phyloP scores from a whole-genome alignment of 2,113 vertebrate genomes.

The Xenopus borealis region DNA sequence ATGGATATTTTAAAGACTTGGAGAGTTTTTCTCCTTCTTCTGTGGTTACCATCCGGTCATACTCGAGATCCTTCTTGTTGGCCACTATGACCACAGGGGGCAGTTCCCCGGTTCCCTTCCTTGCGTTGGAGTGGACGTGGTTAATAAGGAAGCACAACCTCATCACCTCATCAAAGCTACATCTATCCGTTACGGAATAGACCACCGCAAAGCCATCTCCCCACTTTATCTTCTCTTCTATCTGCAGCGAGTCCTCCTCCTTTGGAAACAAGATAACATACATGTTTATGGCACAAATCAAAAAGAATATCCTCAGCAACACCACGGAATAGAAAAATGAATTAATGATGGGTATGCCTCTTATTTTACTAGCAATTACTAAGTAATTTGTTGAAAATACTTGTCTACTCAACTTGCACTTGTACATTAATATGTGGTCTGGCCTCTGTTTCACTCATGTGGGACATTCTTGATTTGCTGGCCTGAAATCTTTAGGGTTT shows the following conservation, averaged over 20 bases:
- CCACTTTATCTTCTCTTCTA: slow-evolving; percentile 81
- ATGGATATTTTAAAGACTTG: slow-evolving; percentile 65
- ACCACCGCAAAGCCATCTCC: slow-evolving; percentile 70
- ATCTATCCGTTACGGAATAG: slow-evolving; percentile 73
- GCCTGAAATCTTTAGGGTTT: no score
- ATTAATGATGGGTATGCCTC: no score
- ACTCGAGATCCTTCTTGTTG: slow-evolving; percentile 76
- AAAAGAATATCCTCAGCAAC: no score
- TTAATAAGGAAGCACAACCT: slow-evolving; percentile 72
- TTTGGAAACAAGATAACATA: slow-evolving; percentile 25
- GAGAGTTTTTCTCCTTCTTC: slow-evolving; percentile 65
- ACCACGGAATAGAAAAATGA: no score
- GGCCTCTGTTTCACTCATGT: no score
- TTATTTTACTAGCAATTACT: no score
- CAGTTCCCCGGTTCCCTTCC: slow-evolving; percentile 52
- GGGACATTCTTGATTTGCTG: no score
- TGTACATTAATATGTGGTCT: no score
- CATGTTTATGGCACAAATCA: no score
- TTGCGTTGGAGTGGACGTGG: slow-evolving; percentile 63
- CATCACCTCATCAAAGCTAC: slow-evolving; percentile 76
- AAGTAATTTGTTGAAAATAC: no score
- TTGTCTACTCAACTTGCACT: no score
- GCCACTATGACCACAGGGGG: slow-evolving; percentile 67
- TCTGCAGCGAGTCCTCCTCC: slow-evolving; percentile 73
- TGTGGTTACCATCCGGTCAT: slow-evolving; percentile 70